These are phyloP conservation scores for Crematogaster levior DNA, from an alignment of 2,888 invertebrate species.

Conservation along the genomic window DNA sequence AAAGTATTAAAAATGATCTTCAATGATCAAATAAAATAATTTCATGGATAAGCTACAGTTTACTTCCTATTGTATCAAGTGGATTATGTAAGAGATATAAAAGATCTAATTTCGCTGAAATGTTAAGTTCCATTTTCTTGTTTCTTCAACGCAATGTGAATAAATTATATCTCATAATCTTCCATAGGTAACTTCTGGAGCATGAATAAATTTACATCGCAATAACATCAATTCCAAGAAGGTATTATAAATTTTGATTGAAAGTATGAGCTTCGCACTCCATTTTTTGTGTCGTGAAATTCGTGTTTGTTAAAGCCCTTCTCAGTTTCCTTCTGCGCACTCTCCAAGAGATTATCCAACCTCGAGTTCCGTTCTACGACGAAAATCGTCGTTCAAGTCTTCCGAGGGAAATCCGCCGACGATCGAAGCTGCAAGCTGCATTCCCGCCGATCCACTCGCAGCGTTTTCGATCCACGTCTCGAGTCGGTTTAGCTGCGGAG, in stretches of 20 bases:
- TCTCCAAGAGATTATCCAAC: conserved; percentile 18
- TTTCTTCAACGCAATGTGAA: conserved; percentile 1
- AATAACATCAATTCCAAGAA: conserved; percentile 1
- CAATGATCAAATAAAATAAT: not conserved
- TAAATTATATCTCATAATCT: conserved; percentile 31
- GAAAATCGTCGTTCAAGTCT: conserved; percentile 1
- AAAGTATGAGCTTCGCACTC: not conserved
- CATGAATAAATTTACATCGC: conserved; percentile 38
- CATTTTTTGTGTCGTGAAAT: not conserved
- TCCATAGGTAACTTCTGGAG: not conserved
- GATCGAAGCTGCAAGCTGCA: conserved; percentile 4
- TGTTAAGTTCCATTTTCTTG: conserved; percentile 4
- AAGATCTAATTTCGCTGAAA: conserved; percentile 15
- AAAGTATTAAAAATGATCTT: not conserved
- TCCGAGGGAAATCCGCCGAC: conserved; percentile 8
- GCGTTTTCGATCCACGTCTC: conserved; percentile 15
- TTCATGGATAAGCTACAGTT: not conserved
- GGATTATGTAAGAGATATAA: conserved; percentile 12
- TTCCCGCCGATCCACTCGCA: conserved; percentile 23
- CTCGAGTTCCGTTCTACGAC: not conserved
- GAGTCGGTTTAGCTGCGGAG: not conserved
- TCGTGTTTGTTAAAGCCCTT: not conserved
- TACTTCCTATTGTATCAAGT: not conserved
- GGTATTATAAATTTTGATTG: conserved; percentile 10
- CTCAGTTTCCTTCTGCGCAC: not conserved